Base-by-base conservation (phyloP, 2,113 vertebrate genomes). In the Sprattus sprattus region DNA sequence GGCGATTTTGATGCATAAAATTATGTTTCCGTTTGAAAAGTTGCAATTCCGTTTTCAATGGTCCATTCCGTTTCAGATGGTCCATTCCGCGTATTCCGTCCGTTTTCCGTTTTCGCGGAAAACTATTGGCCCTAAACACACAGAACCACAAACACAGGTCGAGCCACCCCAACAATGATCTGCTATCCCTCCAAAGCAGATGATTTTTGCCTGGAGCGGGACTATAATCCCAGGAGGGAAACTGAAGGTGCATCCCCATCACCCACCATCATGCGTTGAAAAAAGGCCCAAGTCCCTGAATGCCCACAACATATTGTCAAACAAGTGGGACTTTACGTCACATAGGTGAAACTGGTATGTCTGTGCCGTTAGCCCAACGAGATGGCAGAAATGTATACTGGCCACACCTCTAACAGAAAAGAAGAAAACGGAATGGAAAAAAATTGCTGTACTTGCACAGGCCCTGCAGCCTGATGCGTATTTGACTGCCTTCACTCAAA, bases 331-430 rank as follows among this genome's bases (percentile, higher is more conserved):
- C 67, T 28, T 67, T 0, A 75, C 67, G 32, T 16, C 82, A 45
- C 5, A 39, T 81, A 87, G 88, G 91, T 83, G 87, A 90, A 93
- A 92, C 88, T 86, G 86, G 3, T 78, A 18, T 83, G 85, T 81
- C 86, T 86, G 71, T 89, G 88, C 89, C 81, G 75, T 11, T 87
- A 84, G 89, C 89, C 91, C 83, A 85, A 81, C 85, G 84, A 87
- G 85, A 87, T 81, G 81, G 81, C 44, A 87, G 90, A 91, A 93
- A 93, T 2, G 32, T 88, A 87, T 60, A 89, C 87, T 86, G 82
- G 83, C 91, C 91, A 92, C 88, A 80, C 88, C 92, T 93, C 81
- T 25, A 88, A 89, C 89, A 90, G 87, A 78, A 78, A 78, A 78
- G 28, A 78, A 28, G 71, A 78, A 2, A 78, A n/a, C n/a, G n/a